Evolutionary conservation across 2,888 invertebrate genomes (phyloP), one percentile per base, ranked within the genome.

Genomic region (Pterobdella sp.): DNA sequence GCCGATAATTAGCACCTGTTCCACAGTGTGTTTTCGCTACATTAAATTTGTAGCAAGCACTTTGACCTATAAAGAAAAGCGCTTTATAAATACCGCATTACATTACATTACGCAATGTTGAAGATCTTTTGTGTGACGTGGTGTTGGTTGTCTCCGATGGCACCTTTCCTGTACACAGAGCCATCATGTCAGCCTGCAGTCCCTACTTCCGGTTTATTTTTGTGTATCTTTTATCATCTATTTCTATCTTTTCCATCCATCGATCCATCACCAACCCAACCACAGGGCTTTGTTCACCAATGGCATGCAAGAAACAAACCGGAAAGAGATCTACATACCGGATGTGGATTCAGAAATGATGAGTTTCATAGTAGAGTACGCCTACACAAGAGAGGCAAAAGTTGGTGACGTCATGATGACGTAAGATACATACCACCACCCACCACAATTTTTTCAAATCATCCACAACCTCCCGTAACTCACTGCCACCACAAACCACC

Each of bases 161-260:
- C 72, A 86, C 87, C 76, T 92, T 92, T 81, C 90, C 90, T 56
- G 91, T 94, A 72, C 94, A 94, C 84, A 88, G 83, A n/a, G 81
- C 81, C 73, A 81, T 83, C 74, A 77, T 83, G 79, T 81, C 82
- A 0, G 90, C 93, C 73, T 92, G 92, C 85, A 94, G 94, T 81
- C 89, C 90, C 60, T 94, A 93, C 85, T 94, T 94, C 85, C 90
- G 92, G 83, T 90, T 91, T 65, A 85, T 92, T 42, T 42, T 7
- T 42, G 7, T 42, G 18, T 42, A 42, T 42, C 42, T 42, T 42
- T 42, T 26, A 22, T 56, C n/a, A 4, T 18, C n/a, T n/a, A 22
- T 26, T 56, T n/a, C 60, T 26, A 26, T 22, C 4, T 22, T n/a
- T 3, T 56, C 60, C 60, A 56, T 56, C 10, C 60, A 56, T 56